Conservation (phyloP, 2,113 vertebrate species). For the western clawed frog (Xenopus tropicalis) region DNA sequence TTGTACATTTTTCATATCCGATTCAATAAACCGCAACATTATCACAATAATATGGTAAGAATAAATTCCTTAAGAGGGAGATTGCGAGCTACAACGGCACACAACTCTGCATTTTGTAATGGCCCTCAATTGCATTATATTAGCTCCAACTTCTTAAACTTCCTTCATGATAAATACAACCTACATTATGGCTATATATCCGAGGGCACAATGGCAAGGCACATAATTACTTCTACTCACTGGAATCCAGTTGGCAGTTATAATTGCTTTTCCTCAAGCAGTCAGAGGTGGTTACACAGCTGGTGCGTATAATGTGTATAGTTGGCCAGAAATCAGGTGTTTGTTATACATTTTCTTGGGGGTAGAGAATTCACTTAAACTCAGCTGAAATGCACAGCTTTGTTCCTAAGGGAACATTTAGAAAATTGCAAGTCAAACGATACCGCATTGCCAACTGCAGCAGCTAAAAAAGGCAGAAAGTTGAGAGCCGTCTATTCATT, state of each 20-base stretch:
- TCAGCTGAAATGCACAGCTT: not conserved
- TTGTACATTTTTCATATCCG: too few species aligned
- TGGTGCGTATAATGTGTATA: conserved; percentile 16
- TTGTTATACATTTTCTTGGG: conserved; percentile 8
- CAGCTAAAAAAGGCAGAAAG: too few species aligned
- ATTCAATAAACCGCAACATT: too few species aligned
- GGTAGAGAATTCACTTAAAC: conserved; percentile 30
- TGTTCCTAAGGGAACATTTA: conserved; percentile 10
- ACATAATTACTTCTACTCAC: conserved; percentile 26
- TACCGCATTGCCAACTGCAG: not conserved
- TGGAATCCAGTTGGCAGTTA: conserved; percentile 19
- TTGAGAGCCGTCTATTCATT: too few species aligned
- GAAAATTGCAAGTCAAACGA: not conserved
- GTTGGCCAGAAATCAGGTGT: conserved; percentile 46
- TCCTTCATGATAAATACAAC: conserved; percentile 20
- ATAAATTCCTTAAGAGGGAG: too few species aligned
- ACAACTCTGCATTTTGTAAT: too few species aligned
- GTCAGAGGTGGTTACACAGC: conserved; percentile 17
- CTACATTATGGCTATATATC: conserved; percentile 40
- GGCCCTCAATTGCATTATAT: not conserved
- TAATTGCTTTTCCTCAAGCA: conserved; percentile 19
- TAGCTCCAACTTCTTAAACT: conserved; percentile 21
- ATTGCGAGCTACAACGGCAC: too few species aligned
- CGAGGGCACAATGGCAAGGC: conserved; percentile 30
- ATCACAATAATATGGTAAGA: too few species aligned